Evolutionary conservation across 2,797 vertebrate species (phyloP).

Genomic region (Danio aesculapii): DNA sequence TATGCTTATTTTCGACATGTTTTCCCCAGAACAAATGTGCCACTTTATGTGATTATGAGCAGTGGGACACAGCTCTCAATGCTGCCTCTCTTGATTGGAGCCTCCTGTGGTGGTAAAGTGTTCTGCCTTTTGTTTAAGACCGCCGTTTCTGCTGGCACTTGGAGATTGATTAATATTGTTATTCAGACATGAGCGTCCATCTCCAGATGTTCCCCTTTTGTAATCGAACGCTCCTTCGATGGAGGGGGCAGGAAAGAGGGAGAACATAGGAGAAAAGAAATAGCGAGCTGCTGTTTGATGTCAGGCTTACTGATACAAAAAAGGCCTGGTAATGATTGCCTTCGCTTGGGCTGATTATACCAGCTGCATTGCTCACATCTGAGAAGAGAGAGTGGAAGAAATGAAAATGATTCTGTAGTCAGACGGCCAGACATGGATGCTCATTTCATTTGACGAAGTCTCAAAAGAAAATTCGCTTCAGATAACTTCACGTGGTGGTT

Average conservation of each 20-base stretch:
- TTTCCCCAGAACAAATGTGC: slow-evolving; percentile 43
- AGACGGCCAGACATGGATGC: slow-evolving; percentile 23
- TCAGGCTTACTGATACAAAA: slow-evolving; percentile 54
- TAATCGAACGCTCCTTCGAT: slow-evolving; percentile 50
- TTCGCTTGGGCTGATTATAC: slow-evolving; percentile 49
- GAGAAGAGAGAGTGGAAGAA: slow-evolving; percentile 12
- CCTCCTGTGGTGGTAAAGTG: slow-evolving; percentile 54
- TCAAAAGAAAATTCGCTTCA: slow-evolving; percentile 41
- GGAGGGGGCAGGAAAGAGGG: slow-evolving; percentile 12
- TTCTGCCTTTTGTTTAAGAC: slow-evolving; percentile 60
- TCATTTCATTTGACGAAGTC: slow-evolving; percentile 37
- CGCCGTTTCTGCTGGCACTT: slow-evolving; percentile 46
- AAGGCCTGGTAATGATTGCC: slow-evolving; percentile 59
- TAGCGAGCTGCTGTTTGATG: slow-evolving; percentile 52
- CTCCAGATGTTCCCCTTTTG: slow-evolving; percentile 61
- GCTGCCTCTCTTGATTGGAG: slow-evolving; percentile 56
- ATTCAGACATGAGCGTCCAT: slow-evolving; percentile 54
- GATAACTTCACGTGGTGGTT: slow-evolving; percentile 39
- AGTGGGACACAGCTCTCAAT: slow-evolving; percentile 56
- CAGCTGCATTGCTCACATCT: slow-evolving; percentile 53
- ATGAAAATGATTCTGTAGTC: slow-evolving; percentile 28
- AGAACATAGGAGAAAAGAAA: background rate
- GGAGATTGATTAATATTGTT: slow-evolving; percentile 60
- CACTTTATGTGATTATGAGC: slow-evolving; percentile 64
- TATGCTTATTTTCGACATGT: slow-evolving; percentile 47